Percentiles rank a stretch among this genome's conserved stretches.
These are phyloP conservation scores for Myopa testacea DNA, from an alignment of 2,888 invertebrate genomes.

Conservation along the genomic window DNA sequence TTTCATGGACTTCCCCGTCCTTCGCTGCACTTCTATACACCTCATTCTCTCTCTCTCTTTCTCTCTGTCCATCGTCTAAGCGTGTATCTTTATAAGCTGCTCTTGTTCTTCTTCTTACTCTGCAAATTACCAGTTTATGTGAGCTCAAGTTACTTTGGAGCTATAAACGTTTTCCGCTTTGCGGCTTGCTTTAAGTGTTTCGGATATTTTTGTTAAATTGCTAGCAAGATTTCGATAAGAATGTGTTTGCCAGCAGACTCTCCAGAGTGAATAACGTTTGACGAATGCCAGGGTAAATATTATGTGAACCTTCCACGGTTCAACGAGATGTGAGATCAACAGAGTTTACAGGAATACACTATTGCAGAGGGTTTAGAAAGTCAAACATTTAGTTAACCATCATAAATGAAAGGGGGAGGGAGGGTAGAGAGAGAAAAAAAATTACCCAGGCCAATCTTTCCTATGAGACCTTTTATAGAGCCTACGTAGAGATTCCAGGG, in stretches of 20 bases:
- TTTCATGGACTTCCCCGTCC: not conserved
- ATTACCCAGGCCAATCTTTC: too few relatives aligned
- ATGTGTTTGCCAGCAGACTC: not conserved
- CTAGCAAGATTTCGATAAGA: conserved; percentile 56
- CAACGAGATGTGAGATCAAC: conserved; percentile 10
- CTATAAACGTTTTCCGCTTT: conserved; percentile 17
- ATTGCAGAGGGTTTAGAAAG: too few relatives aligned
- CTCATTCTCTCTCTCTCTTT: not conserved
- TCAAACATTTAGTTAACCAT: too few relatives aligned
- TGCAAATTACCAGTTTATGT: not conserved
- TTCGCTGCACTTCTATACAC: not conserved
- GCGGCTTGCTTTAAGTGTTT: conserved; percentile 49
- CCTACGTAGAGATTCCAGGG: too few relatives aligned
- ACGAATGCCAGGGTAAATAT: conserved; percentile 42
- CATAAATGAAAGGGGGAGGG: too few relatives aligned
- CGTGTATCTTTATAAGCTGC: not conserved
- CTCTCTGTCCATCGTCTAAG: not conserved
- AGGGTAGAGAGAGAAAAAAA: too few relatives aligned
- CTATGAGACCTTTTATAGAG: too few relatives aligned
- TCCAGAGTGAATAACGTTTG: conserved; percentile 16
- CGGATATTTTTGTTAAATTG: conserved; percentile 55
- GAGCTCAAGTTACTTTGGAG: not conserved
- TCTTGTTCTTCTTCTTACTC: conserved; percentile 12
- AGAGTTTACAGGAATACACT: not conserved
- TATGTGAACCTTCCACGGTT: conserved; percentile 35